Base-by-base conservation (phyloP, 2,113 vertebrate genomes). In the Colistium nudipinnis region DNA sequence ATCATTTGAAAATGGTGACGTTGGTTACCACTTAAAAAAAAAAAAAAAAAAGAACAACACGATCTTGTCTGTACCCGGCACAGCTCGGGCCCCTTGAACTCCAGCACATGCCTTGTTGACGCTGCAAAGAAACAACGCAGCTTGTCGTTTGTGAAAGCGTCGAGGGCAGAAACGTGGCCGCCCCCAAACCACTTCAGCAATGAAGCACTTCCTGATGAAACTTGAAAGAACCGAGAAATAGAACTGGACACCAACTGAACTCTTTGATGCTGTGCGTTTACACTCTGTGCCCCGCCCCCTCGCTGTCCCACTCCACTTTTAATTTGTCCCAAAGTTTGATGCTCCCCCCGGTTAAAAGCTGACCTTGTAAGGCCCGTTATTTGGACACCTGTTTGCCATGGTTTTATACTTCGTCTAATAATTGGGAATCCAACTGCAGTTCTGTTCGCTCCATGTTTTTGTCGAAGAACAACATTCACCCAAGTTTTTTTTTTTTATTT, bases 141-240 rank as follows among this genome's bases (percentile, higher is more conserved):
- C 52, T 61, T 55, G 61, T 65, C 55, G 68, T 41, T 44, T 19
- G n/a, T n/a, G n/a, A 31, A 45, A 52, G 39, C 54, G n/a, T 22
- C 25, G 41, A 71, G 60, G 41, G 25, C 25, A 43, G 49, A 55
- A 53, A 70, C 31, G 69, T 48, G 62, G 70, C 68, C 57, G 52
- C 64, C 73, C n/a, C 74, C 78, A 43, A 70, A 70, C 75, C 83
- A 74, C 82, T 70, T 70, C 44, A 76, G 76, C 62, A 45, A 88
- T 78, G 76, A 91, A 94, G 88, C 90, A 91, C 91, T 94, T 96
- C 94, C 95, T 95, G 95, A 93, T 93, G 91, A 89, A 94, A 96
- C 95, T 96, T 97, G 95, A 97, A 89, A 59, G 72, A 76, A 81
- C 47, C 68, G 51, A 61, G 56, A 69, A 57, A 78, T 69, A 55